These are phyloP conservation scores for Troilus luridus DNA, from an alignment of 2,888 invertebrate genomes.

Conservation along the genomic window DNA sequence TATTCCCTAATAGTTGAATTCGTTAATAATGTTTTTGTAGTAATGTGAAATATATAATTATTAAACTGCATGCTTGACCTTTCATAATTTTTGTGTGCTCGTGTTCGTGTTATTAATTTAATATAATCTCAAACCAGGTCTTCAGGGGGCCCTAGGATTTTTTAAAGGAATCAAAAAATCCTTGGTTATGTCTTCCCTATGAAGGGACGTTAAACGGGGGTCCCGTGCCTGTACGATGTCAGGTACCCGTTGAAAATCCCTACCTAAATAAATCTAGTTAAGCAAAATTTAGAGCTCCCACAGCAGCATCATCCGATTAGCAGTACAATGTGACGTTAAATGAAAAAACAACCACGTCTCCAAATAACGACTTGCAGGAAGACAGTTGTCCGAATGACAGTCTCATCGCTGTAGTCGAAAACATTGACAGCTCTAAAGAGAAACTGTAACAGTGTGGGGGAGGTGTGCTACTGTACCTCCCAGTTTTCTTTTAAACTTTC, in stretches of 20 bases:
- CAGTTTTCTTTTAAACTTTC: constrained; percentile 25
- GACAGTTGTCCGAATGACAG: not conserved
- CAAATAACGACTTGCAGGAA: not conserved
- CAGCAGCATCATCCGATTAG: too few species aligned
- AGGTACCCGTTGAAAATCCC: too few species aligned
- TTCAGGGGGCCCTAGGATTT: not conserved
- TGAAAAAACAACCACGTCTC: not conserved
- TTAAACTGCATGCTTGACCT: too few species aligned
- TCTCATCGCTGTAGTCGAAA: not conserved
- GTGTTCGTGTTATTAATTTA: not conserved
- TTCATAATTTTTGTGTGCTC: not conserved
- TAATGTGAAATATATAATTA: not conserved
- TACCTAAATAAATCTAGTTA: too few species aligned
- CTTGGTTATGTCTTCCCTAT: too few species aligned
- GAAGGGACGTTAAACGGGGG: too few species aligned
- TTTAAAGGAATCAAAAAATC: too few species aligned
- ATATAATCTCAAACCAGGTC: not conserved
- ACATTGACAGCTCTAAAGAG: not conserved
- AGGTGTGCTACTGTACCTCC: constrained; percentile 8
- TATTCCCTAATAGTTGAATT: too few species aligned
- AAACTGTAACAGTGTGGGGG: not conserved
- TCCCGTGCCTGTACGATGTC: too few species aligned
- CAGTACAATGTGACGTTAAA: too few species aligned
- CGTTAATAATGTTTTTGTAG: too few species aligned
- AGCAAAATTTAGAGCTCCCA: too few species aligned